These are phyloP conservation scores for Tricholauxania praeusta DNA, from an alignment of 2,888 invertebrate species.

Conservation along the genomic window DNA sequence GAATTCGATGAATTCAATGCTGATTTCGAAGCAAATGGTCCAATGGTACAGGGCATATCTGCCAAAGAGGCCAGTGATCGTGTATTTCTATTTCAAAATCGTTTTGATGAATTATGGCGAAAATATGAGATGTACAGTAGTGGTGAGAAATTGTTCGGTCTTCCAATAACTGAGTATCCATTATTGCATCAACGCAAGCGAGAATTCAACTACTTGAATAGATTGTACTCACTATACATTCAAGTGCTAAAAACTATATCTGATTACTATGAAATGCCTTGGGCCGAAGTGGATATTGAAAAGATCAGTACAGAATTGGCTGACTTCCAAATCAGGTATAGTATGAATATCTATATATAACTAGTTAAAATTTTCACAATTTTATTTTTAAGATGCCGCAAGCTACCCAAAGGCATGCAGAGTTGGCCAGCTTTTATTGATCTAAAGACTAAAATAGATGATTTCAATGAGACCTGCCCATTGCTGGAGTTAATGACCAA, in stretches of 20 bases:
- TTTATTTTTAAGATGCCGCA: conserved; percentile 75
- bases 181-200: conserved; percentile 82
- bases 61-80: conserved; percentile 90
- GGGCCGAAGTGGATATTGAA: conserved; percentile 87
- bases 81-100: conserved; percentile 79
- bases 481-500: conserved; percentile 89
- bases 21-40: conserved; percentile 83
- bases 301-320: conserved; percentile 81
- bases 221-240: conserved; percentile 82
- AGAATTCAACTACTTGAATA: conserved; percentile 86
- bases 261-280: conserved; percentile 86
- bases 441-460: conserved; percentile 88
- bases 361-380: too few species aligned
- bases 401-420: conserved; percentile 85
- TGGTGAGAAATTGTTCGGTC: conserved; percentile 87
- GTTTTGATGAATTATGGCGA: conserved; percentile 86
- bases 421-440: conserved; percentile 91
- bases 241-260: conserved; percentile 88
- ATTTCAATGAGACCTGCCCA: conserved; percentile 90
- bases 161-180: conserved; percentile 87
- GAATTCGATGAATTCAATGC: conserved; percentile 78
- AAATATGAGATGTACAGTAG: conserved; percentile 85
- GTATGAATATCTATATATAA: conserved; percentile 20
- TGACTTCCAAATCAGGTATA: conserved; percentile 85
- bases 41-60: conserved; percentile 85